A percentile compares a stretch with the other conserved stretches of the same genome.
Evolutionary conservation across 1,140 invertebrate genomes (phyloP).

Genomic region (Achatina immaculata): DNA sequence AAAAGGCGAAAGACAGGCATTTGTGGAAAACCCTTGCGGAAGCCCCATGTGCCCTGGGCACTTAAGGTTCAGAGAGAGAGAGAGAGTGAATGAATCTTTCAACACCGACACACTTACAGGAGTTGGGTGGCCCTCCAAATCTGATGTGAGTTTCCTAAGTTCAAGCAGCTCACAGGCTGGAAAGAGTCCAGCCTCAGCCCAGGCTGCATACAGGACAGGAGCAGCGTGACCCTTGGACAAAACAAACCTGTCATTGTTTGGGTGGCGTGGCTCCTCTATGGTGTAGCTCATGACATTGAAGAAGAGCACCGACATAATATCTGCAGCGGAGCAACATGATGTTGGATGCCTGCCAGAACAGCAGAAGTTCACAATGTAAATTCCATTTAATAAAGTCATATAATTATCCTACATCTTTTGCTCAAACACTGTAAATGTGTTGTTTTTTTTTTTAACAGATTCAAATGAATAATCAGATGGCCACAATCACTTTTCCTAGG

Average conservation of each 20-base stretch:
- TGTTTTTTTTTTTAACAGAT: no score
- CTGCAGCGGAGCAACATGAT: slow-evolving; percentile 98
- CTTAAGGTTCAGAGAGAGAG: no score
- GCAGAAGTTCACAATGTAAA: no score
- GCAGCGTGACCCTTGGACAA: slow-evolving; percentile 99
- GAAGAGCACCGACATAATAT: slow-evolving; percentile 98
- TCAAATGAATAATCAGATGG: no score
- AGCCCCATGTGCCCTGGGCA: no score
- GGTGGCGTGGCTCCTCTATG: slow-evolving; percentile 84
- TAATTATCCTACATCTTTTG: no score
- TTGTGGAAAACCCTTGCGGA: no score
- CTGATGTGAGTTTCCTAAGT: slow-evolving; percentile 92
- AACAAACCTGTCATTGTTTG: slow-evolving; percentile 94
- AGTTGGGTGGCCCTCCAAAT: slow-evolving; percentile 98
- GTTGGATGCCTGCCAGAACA: slow-evolving; percentile 95
- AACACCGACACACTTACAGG: slow-evolving; percentile 74
- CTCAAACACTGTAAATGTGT: no score
- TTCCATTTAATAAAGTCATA: no score
- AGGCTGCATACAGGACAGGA: slow-evolving; percentile 98
- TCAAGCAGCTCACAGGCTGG: slow-evolving; percentile 87
- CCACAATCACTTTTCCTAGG: no score
- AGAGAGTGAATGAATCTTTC: no score
- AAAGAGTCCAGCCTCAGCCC: slow-evolving; percentile 91
- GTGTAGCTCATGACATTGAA: slow-evolving; percentile 98
- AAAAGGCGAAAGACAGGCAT: no score